Conservation (phyloP, 2,113 vertebrate genomes). For the Nestor notabilis region DNA sequence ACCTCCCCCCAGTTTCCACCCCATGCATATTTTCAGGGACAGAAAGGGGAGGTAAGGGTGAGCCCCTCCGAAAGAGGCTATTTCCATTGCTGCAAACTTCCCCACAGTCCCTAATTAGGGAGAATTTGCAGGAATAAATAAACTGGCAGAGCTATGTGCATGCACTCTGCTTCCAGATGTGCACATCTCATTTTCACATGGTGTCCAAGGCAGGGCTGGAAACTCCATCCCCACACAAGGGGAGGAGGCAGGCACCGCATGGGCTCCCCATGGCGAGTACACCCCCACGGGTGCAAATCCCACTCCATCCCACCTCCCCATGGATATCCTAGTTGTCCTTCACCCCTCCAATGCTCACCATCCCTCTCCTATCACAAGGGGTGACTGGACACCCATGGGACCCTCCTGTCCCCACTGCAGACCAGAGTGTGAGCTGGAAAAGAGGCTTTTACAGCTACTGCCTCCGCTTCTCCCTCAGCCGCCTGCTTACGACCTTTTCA, state of each 20-base stretch:
- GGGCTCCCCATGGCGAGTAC: not conserved
- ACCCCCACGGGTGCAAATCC: not conserved
- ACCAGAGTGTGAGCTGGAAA: fast-evolving
- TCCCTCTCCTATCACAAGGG: not conserved
- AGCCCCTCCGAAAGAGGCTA: not conserved
- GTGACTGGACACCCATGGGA: fast-evolving
- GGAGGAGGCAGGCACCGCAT: not conserved
- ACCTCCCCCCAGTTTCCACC: not conserved
- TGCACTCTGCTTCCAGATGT: constrained; percentile 6
- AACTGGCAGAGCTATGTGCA: not conserved
- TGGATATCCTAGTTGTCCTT: not conserved
- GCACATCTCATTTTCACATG: not conserved
- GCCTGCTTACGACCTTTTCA: not conserved
- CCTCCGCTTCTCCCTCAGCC: not conserved
- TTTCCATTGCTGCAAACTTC: not conserved
- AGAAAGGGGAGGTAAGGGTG: not conserved
- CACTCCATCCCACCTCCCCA: not conserved
- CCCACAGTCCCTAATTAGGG: not conserved
- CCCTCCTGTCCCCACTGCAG: not conserved
- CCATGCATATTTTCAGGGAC: not conserved
- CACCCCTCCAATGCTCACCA: not conserved
- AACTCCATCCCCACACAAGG: not conserved
- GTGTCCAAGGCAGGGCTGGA: not conserved
- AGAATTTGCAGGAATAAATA: not conserved
- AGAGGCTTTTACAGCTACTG: not conserved